Base-by-base conservation (phyloP, 1,140 invertebrate species). In the Pogonomyrmex barbatus region DNA sequence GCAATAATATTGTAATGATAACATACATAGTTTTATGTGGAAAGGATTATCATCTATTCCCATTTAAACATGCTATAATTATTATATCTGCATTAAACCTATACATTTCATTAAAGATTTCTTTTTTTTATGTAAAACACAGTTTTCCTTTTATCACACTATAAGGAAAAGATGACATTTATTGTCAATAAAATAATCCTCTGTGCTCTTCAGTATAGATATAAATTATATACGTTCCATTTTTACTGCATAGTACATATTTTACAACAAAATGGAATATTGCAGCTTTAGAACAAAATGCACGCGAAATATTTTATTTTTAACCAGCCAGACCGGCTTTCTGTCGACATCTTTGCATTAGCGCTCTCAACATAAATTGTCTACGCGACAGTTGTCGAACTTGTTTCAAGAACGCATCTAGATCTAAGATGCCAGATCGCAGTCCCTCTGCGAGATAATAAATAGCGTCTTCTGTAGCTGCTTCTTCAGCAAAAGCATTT, bases 401-500 rank as follows among this genome's bases (percentile, higher is more conserved):
- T 96, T 99, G 98, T 95, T 99, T 99, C 79, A 99, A 96, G 95
- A 99, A 99, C 62, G 98, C 97, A 92, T 99, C 99, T 90, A 99
- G 95, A 95, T 99, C 98, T 93, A 99, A 98, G 4, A 99, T 98
- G 78, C 98, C 97, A 91, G 97, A 97, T 87, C 98, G 96, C 73
- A 99, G 95, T 36, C 98, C 99, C 95, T 99, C 98, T n/a, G 98
- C 98, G 93, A 99, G 97, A 94, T 99, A 99, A 94, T 99, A 99
- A 92, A 99, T 99, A 73, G 99, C 98, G 96, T 99, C 99, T 96
- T 99, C 99, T 68, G 98, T 97, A 12, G 99, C 99, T 90, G 99
- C 98, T 95, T 99, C 99, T 95, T 99, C 99, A 70, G 98, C 98
- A 96, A 98, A 99, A 50, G 98, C 97, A 95, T 98, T 98, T 47